Conservation (phyloP, 1,140 invertebrate genomes). For the Drosophila arawakana region DNA sequence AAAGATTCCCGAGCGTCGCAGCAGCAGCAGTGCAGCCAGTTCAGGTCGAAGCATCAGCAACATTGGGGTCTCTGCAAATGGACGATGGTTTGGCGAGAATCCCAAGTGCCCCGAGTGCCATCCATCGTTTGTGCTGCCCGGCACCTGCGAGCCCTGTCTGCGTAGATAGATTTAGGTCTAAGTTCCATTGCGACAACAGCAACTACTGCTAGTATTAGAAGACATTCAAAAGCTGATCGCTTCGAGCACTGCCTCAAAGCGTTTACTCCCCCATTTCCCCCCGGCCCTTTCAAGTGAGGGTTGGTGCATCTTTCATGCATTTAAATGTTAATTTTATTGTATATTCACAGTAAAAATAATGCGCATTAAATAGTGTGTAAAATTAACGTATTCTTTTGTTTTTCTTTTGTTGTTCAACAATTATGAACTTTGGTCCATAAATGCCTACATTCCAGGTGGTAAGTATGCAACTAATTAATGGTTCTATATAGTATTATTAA, state of each 20-base stretch:
- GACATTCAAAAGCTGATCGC: conserved; percentile 36
- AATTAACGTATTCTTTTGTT: conserved; percentile 32
- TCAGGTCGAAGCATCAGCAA: conserved; percentile 23
- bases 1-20: conserved; percentile 85
- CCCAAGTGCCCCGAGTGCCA: conserved; percentile 87
- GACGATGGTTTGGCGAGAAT: conserved; percentile 86
- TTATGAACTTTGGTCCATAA: conserved; percentile 28
- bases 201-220: conserved; percentile 56
- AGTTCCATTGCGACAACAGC: conserved; percentile 28
- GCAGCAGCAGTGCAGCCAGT: conserved; percentile 37
- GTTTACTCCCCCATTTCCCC: neutral
- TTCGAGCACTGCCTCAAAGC: too few species aligned
- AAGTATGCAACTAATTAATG: conserved; percentile 20
- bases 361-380: conserved; percentile 56
- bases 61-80: conserved; percentile 25
- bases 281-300: conserved; percentile 8
- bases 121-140: conserved; percentile 86
- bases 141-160: conserved; percentile 87
- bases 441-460: conserved; percentile 48
- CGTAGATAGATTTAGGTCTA: conserved; percentile 65
- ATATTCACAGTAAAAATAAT: conserved; percentile 68
- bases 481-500: conserved; percentile 12
- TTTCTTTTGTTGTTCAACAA: conserved; percentile 11
- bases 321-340: conserved; percentile 80
- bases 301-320: conserved; percentile 64